Conservation (phyloP, 92 coral and sea anemone genomes). For the Phenganax marumi region DNA sequence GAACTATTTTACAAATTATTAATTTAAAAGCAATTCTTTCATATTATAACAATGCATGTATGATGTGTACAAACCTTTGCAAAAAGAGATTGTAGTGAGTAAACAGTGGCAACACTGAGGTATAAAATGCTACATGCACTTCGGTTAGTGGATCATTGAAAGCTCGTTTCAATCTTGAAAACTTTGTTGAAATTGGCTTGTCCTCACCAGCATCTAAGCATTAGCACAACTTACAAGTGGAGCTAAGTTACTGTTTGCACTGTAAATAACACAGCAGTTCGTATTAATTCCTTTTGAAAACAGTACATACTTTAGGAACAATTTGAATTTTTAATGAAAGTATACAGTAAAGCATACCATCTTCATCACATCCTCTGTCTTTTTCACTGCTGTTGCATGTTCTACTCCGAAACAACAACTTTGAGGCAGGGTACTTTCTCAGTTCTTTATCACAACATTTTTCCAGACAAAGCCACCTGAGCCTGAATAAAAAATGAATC, state of each 20-base stretch:
- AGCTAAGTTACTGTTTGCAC: too few species aligned
- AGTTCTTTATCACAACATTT: conserved; percentile 53
- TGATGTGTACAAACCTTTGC: conserved; percentile 35
- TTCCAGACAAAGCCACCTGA: conserved; percentile 39
- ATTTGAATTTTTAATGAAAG: too few species aligned
- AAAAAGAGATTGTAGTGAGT: conserved; percentile 42
- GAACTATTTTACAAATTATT: too few species aligned
- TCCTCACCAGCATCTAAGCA: conserved; percentile 33
- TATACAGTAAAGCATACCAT: too few species aligned
- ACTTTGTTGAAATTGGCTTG: conserved; percentile 26
- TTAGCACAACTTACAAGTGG: conserved; percentile 5
- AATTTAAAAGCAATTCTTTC: too few species aligned
- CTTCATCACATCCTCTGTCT: not conserved
- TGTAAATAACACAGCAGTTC: too few species aligned
- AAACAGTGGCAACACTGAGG: conserved; percentile 38
- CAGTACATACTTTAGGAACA: too few species aligned
- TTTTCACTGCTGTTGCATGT: conserved; percentile 33
- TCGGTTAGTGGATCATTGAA: conserved; percentile 46
- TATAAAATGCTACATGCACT: conserved; percentile 45
- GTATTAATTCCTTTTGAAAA: too few species aligned
- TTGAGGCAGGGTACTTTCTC: conserved; percentile 42
- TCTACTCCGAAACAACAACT: conserved; percentile 38
- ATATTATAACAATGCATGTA: too few species aligned
- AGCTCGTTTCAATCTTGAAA: conserved; percentile 31
- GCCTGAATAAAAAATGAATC: not conserved